A percentile compares a stretch with the other conserved stretches of the same genome.
Evolutionary conservation across 2,888 invertebrate genomes (phyloP).

Genomic region (Agrilus biguttatus): DNA sequence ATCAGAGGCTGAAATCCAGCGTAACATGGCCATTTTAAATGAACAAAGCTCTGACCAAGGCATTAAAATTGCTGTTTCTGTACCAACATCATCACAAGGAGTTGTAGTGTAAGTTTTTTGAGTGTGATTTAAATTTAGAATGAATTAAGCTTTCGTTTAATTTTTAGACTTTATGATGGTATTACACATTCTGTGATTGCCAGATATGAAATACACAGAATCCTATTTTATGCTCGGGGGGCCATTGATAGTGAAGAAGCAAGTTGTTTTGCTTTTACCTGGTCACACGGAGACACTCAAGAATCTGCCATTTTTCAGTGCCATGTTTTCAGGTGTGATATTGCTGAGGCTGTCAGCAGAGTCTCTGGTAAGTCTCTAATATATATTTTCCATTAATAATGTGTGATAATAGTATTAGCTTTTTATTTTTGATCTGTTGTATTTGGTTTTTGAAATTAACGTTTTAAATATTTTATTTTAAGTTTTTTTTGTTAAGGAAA

Average conservation of each 20-base stretch:
- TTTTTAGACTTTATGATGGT: constrained; percentile 65
- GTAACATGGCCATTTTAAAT: constrained; percentile 85
- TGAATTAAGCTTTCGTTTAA: constrained; percentile 3
- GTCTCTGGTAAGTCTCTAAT: constrained; percentile 45
- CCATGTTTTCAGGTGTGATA: constrained; percentile 93
- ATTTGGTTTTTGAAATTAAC: neutral
- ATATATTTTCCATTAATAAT: neutral
- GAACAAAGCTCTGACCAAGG: constrained; percentile 56
- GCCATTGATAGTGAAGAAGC: constrained; percentile 66
- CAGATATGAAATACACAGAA: constrained; percentile 81
- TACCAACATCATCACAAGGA: constrained; percentile 87
- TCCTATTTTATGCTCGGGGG: constrained; percentile 90
- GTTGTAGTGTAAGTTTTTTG: constrained; percentile 67
- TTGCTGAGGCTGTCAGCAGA: constrained; percentile 78
- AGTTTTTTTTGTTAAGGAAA: neutral
- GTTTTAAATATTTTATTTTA: neutral
- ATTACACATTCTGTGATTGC: constrained; percentile 69
- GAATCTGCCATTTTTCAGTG: constrained; percentile 89
- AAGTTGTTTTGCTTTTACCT: constrained; percentile 96
- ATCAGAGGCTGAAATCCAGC: constrained; percentile 82
- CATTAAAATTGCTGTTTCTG: constrained; percentile 80
- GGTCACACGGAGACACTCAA: constrained; percentile 82
- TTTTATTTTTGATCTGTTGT: neutral
- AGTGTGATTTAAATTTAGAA: neutral
- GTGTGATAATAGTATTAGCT: neutral